Percentiles rank a stretch among this genome's conserved stretches.
These are phyloP conservation scores for Lates calcarifer DNA, from an alignment of 2,113 vertebrate genomes.

Conservation along the genomic window DNA sequence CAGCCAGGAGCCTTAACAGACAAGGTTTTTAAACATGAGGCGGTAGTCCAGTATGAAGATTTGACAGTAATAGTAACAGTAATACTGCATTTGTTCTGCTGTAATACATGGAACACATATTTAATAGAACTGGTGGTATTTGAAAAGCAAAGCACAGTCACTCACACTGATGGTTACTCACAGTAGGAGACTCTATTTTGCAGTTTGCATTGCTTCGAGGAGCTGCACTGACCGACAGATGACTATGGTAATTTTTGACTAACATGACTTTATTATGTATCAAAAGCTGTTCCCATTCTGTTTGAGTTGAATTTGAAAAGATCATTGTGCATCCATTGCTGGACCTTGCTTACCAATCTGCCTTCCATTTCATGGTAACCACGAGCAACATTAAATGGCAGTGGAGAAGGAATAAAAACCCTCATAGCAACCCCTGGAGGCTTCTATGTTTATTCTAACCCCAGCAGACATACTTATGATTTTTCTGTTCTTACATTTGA, in stretches of 20 bases:
- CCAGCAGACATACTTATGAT: not conserved
- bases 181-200: not conserved
- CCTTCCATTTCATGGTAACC: not conserved
- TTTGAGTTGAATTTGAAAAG: slow-evolving; percentile 3
- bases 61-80: slow-evolving; percentile 1
- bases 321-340: not conserved
- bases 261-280: slow-evolving; percentile 29
- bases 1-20: slow-evolving; percentile 11
- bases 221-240: slow-evolving; percentile 6
- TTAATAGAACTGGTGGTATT: not conserved
- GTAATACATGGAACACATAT: slow-evolving; percentile 9
- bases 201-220: slow-evolving; percentile 13
- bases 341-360: not conserved
- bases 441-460: not conserved
- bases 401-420: not conserved
- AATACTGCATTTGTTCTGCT: slow-evolving; percentile 22
- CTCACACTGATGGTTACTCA: not conserved
- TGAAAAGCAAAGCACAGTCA: slow-evolving; percentile 17
- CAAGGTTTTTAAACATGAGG: slow-evolving; percentile 21
- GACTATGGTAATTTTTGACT: slow-evolving; percentile 31
- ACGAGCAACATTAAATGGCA: not conserved
- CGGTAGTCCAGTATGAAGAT: slow-evolving; percentile 3
- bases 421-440: not conserved
- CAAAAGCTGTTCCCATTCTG: slow-evolving; percentile 25
- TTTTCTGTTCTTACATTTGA: not conserved